Evolutionary conservation across 2,888 invertebrate species (phyloP), one percentile per base, ranked within the genome.

Genomic region (Nesidiocoris tenuis): DNA sequence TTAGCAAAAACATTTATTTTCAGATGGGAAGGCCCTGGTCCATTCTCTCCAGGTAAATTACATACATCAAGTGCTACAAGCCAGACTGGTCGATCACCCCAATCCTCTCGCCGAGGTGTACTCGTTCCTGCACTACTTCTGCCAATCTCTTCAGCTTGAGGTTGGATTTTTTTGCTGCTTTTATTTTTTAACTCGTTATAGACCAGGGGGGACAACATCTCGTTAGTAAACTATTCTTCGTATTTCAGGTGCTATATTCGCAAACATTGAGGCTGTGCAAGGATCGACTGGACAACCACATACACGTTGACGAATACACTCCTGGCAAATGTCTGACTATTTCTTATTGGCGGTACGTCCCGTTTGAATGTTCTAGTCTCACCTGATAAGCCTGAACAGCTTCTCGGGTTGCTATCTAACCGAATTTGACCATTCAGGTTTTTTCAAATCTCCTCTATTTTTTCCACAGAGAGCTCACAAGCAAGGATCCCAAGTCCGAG

Each of bases 111-210:
- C 90, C 67, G 94, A 94, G 83, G 90, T 94, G 0, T 95, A 94
- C 83, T 90, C 90, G 81, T 91, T 91, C 77, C 86, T 98, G 39
- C 95, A 96, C 80, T 93, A 91, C 82, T 98, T 99, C 84, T 96
- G 97, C 82, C 95, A 97, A 82, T 94, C 96, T 0, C 86, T 99
- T 24, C 98, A 99, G 82, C 85, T 99, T 25, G 97, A 98, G 84
- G 72, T 72, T 63, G 17, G 39, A 39, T 59, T 61, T 39, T 12
- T 39, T 1, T 1, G 23, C 65, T 65, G 12, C 23, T 18, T 65
- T n/a, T n/a, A n/a, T n/a, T n/a, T n/a, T n/a, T n/a, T n/a, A n/a
- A n/a, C n/a, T n/a, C n/a, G n/a, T n/a, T n/a, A n/a, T n/a, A n/a
- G n/a, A n/a, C n/a, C n/a, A n/a, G n/a, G n/a, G n/a, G n/a, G n/a